Conservation (phyloP, 37 sponge, comb jelly and placozoan genomes). For the Cliona cf. orientalis region DNA sequence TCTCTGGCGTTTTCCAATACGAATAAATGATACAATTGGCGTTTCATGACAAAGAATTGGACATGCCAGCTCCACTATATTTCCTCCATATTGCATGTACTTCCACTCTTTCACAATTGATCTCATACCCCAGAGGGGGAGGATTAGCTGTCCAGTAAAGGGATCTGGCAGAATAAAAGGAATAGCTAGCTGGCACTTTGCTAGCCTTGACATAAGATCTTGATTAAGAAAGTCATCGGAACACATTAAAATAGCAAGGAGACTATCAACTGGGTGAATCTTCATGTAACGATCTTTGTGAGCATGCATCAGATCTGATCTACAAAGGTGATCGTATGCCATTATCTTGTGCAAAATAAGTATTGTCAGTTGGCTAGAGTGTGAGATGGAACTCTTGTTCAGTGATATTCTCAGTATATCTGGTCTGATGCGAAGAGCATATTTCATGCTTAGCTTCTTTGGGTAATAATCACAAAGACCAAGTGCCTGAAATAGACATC, state of each 20-base stretch:
- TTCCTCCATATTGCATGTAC: not conserved
- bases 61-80: not conserved
- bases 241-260: slow-evolving; percentile 31
- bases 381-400: no score
- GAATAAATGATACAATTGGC: slow-evolving; percentile 46
- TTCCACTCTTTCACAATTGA: slow-evolving; percentile 42
- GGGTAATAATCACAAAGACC: no score
- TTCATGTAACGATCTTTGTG: not conserved
- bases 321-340: not conserved
- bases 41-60: slow-evolving; percentile 9
- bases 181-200: slow-evolving; percentile 25
- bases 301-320: not conserved
- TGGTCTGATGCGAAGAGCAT: not conserved
- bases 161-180: slow-evolving; percentile 37
- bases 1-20: slow-evolving; percentile 16
- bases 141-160: not conserved
- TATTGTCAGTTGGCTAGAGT: not conserved
- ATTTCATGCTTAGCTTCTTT: no score
- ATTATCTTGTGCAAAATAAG: slow-evolving; percentile 31
- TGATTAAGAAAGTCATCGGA: slow-evolving; percentile 44
- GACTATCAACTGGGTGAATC: slow-evolving; percentile 36
- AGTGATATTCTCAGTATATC: no score
- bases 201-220: slow-evolving; percentile 18
- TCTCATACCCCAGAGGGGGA: slow-evolving; percentile 26
- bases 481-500: no score